Evolutionary conservation across 2,797 vertebrate genomes (phyloP), one percentile per base, ranked within the genome.

Genomic region (Peromyscus attwateri): DNA sequence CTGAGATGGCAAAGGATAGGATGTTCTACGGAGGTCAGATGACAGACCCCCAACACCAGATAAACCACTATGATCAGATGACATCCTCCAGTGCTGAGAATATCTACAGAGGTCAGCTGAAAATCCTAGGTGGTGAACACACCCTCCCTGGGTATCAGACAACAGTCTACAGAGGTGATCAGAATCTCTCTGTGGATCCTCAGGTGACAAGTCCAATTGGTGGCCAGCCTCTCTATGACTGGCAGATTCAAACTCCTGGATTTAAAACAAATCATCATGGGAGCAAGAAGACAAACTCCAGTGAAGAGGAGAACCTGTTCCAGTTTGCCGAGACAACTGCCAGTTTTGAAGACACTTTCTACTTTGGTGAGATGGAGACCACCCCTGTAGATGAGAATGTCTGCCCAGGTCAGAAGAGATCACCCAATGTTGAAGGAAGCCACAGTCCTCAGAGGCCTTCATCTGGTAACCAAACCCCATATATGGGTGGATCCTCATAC

Each of bases 1-100:
- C 17, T 37, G 17, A 37, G 17, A n/a, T 0, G 21, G 3, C n/a
- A 8, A 0, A 37, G 1, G 71, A 25, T 12, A 11, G 0, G 21
- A 40, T 6, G 37, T 25, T 40, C 4, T 12, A 5, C 25, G 21
- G 71, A 11, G 23, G 13, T 73, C 19, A 12, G 71, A 40, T 12
- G 37, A 73, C 37, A 40, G 21, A 73, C 37, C 4, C 1, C 10
- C 2, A 6, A 7, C 21, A 12, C 37, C 71, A 73, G 71, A 43
- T 40, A 13, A 73, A 40, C 10, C 10, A 43, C 37, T 25, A 43
- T 43, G 21, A 4, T 6, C 71, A 73, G 21, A 40, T 43, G 71
- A 12, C 9, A 40, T 25, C 10, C 10, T 12, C 9, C 37, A 12
- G 21, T 34, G 14, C 13, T 29, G 25, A 64, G 2, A 25, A 27